These are phyloP conservation scores for Hymenochirus boettgeri DNA, from an alignment of 2,113 vertebrate species.

Conservation along the genomic window DNA sequence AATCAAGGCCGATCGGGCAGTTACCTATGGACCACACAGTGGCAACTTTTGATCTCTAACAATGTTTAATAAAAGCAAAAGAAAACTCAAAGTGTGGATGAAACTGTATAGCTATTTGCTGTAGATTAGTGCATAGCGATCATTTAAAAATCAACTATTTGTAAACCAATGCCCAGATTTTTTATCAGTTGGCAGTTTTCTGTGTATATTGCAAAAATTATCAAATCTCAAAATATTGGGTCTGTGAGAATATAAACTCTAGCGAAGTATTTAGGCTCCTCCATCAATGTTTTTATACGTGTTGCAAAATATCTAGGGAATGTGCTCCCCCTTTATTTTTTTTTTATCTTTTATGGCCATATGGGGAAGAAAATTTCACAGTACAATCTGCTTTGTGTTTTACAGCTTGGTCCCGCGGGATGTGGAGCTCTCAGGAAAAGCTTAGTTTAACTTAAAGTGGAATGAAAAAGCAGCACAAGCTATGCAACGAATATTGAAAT, in stretches of 20 bases:
- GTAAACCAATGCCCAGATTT: background rate
- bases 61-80: too few species aligned
- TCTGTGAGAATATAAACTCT: conserved; percentile 13
- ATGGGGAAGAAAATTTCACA: conserved; percentile 20
- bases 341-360: conserved; percentile 13
- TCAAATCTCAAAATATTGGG: conserved; percentile 11
- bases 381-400: conserved; percentile 37
- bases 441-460: conserved; percentile 18
- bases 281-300: conserved; percentile 29
- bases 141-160: too few species aligned
- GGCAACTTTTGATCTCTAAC: too few species aligned
- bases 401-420: conserved; percentile 32
- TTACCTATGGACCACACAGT: too few species aligned
- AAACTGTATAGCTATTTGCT: too few species aligned
- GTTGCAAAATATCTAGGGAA: conserved; percentile 28
- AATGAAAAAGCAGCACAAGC: background rate
- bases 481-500: background rate
- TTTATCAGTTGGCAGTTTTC: conserved; percentile 21
- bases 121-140: too few species aligned
- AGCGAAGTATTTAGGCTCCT: conserved; percentile 20
- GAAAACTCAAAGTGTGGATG: too few species aligned
- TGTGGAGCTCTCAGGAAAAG: conserved; percentile 18
- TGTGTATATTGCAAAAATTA: conserved; percentile 7
- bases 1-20: too few species aligned
- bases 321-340: conserved; percentile 12